Conservation (phyloP, 2,797 vertebrate genomes). For the Kryptolebias ocellatus region DNA sequence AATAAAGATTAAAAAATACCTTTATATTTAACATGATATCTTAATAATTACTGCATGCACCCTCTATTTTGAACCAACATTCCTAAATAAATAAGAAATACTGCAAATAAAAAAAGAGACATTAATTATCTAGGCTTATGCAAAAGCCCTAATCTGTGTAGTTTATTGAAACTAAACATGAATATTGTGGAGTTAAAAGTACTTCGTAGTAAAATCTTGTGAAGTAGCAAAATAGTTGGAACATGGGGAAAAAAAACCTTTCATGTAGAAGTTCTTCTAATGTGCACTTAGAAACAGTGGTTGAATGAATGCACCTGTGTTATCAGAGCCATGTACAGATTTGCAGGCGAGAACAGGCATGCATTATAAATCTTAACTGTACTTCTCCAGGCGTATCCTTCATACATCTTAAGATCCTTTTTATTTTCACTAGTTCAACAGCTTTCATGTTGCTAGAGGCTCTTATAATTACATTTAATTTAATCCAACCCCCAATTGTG, state of each 20-base stretch:
- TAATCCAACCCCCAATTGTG: slow-evolving; percentile 45
- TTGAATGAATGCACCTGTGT: slow-evolving; percentile 16
- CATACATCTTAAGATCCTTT: slow-evolving; percentile 36
- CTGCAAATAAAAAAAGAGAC: background rate
- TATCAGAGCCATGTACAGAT: slow-evolving; percentile 10
- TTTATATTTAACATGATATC: background rate
- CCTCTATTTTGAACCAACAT: background rate
- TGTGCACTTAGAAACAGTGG: slow-evolving; percentile 9
- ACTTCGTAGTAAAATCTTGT: background rate
- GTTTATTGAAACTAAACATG: background rate
- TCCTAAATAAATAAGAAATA: background rate
- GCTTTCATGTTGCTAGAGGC: slow-evolving; percentile 56
- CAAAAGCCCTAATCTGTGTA: background rate
- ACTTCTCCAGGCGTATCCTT: slow-evolving; percentile 24
- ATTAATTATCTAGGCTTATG: background rate
- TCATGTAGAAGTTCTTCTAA: background rate
- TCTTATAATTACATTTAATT: slow-evolving; percentile 70
- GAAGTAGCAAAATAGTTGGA: background rate
- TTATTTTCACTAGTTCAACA: slow-evolving; percentile 44
- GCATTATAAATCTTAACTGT: slow-evolving; percentile 37
- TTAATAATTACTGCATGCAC: background rate
- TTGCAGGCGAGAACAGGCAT: slow-evolving; percentile 15
- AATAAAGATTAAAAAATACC: background rate
- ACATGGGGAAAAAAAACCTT: background rate
- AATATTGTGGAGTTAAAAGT: background rate